Base-by-base conservation (phyloP, 2,113 vertebrate genomes). In the Halichoeres trimaculatus region DNA sequence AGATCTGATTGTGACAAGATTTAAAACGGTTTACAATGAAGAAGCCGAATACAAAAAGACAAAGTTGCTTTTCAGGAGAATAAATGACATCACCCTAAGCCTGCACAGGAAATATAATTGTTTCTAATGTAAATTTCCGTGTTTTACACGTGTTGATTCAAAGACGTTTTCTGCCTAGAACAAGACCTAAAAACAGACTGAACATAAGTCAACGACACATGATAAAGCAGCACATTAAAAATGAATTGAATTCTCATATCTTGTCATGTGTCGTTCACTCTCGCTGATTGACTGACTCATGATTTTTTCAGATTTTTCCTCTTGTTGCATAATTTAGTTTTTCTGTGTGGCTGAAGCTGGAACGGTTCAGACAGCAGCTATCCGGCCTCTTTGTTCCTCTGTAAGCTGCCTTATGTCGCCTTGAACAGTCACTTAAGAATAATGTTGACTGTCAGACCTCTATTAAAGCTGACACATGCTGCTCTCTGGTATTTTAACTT, bases 401-500 rank as follows among this genome's bases (percentile, higher is more conserved):
- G 16, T 80, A 60, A 80, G 63, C 72, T 48, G 76, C 53, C 76
- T 80, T 60, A 53, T 75, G 74, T 50, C 16, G 70, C 70, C 75
- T 56, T 36, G 23, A 73, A 76, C 68, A 62, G 38, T 57, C 80
- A 74, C 84, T 85, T 67, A 63, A 59, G 72, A 60, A 36, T 36
- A 65, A 41, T 35, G 79, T 60, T 74, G 83, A 52, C 71, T 30
- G 71, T 76, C 71, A 57, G 74, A 75, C 5, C 61, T 78, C 71
- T 41, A 66, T 86, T 86, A 79, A 38, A 57, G 84, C 76, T 55
- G 76, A 86, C 84, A 74, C 84, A 77, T 53, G 76, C 84, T 83
- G 84, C 80, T 80, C 80, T 80, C 53, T 83, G 80, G 72, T 74
- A 70, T 86, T 80, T 83, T 24, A 52, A 30, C 79, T 80, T 65